Percentiles rank a stretch among this genome's conserved stretches.
phyloP scores from a whole-genome alignment of 2,113 vertebrate species.

The Henicopernis longicauda region DNA sequence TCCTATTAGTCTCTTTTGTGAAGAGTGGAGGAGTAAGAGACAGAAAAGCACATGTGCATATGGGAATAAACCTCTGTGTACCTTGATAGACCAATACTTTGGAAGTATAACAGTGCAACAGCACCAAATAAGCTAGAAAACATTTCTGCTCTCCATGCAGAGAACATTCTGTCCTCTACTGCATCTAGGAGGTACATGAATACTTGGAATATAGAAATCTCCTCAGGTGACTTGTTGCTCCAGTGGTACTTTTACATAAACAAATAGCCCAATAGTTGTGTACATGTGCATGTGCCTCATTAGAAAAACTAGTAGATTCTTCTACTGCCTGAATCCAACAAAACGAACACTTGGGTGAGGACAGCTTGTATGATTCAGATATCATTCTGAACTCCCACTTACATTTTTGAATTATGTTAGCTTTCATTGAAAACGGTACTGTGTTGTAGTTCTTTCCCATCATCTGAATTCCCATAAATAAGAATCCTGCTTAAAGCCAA shows the following conservation, averaged over 20 bases:
- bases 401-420: background rate
- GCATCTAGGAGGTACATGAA: background rate
- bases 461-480: background rate
- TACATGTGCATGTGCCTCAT: background rate
- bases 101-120: background rate
- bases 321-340: background rate
- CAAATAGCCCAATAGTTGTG: background rate
- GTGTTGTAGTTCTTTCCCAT: background rate
- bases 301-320: background rate
- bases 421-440: background rate
- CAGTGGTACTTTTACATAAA: background rate
- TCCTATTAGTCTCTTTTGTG: background rate
- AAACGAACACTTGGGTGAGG: background rate
- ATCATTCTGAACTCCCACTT: background rate
- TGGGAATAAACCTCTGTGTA: background rate
- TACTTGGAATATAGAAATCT: background rate
- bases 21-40: background rate
- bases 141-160: background rate
- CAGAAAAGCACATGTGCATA: background rate
- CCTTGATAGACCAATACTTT: background rate
- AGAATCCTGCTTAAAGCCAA: background rate
- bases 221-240: background rate
- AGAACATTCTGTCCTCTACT: no score
- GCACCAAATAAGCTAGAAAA: background rate
- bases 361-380: background rate